phyloP scores from a whole-genome alignment of 2,113 vertebrate genomes.

The Ranitomeya imitator region DNA sequence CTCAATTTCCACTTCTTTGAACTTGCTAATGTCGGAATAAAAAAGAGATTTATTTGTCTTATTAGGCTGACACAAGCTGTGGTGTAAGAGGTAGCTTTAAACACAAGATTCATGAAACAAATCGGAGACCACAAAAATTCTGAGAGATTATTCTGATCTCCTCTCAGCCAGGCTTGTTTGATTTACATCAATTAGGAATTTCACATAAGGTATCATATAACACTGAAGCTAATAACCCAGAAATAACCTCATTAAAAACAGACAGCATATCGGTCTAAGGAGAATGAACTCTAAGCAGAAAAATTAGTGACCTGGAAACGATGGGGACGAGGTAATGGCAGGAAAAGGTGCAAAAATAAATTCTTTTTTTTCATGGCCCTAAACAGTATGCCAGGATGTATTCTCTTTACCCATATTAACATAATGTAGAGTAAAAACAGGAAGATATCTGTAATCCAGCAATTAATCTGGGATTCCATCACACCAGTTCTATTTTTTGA shows the following conservation, averaged over 20 bases:
- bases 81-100: constrained; percentile 67
- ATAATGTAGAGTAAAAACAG: neutral
- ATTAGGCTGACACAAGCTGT: constrained; percentile 73
- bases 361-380: constrained; percentile 79
- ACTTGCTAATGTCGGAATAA: constrained; percentile 82
- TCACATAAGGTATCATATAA: constrained; percentile 94
- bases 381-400: constrained; percentile 48
- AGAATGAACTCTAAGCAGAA: constrained; percentile 98
- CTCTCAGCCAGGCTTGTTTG: constrained; percentile 83
- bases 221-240: constrained; percentile 99
- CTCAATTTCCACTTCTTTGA: constrained; percentile 86
- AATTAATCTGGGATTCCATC: neutral
- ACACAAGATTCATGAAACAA: constrained; percentile 67
- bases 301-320: constrained; percentile 99
- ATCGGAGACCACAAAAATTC: constrained; percentile 60
- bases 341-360: constrained; percentile 73
- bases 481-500: neutral
- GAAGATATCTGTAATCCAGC: neutral
- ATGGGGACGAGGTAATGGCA: constrained; percentile 90
- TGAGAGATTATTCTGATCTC: constrained; percentile 82
- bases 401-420: neutral
- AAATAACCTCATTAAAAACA: constrained; percentile 99
- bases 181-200: constrained; percentile 96
- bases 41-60: constrained; percentile 81
- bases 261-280: constrained; percentile 94